phyloP scores from a whole-genome alignment of 1,140 invertebrate genomes.

The Tigriopus japonicus region DNA sequence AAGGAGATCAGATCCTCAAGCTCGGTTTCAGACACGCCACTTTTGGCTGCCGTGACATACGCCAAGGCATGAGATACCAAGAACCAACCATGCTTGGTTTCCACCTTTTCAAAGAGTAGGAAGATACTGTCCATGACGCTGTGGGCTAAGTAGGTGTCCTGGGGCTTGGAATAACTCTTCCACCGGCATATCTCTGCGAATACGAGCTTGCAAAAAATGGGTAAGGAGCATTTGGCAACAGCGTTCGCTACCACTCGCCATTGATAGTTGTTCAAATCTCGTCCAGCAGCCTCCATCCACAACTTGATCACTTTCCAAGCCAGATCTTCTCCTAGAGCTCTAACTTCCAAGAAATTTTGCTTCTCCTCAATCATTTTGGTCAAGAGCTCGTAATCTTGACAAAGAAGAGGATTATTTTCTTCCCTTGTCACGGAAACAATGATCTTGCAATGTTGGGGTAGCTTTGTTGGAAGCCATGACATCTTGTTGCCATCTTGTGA shows the following conservation, averaged over 20 bases:
- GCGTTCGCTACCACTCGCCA: slow-evolving; percentile 83
- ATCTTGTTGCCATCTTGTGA: slow-evolving; percentile 83
- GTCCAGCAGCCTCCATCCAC: slow-evolving; percentile 78
- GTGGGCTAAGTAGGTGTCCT: slow-evolving; percentile 72
- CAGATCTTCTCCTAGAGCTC: slow-evolving; percentile 70
- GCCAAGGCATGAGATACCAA: slow-evolving; percentile 81
- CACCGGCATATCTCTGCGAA: slow-evolving; percentile 90
- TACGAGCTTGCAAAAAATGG: slow-evolving; percentile 91
- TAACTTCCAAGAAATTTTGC: slow-evolving; percentile 82
- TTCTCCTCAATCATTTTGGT: slow-evolving; percentile 71
- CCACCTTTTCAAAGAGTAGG: slow-evolving; percentile 84
- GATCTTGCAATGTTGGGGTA: slow-evolving; percentile 80
- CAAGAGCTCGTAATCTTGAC: slow-evolving; percentile 62
- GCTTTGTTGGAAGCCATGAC: slow-evolving; percentile 78
- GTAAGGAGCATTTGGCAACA: slow-evolving; percentile 74
- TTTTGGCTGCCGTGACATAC: slow-evolving; percentile 82
- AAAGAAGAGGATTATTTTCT: slow-evolving; percentile 62
- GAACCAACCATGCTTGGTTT: slow-evolving; percentile 73
- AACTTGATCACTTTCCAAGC: slow-evolving; percentile 79
- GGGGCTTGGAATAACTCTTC: slow-evolving; percentile 85
- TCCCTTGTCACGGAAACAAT: slow-evolving; percentile 75
- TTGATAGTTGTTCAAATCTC: slow-evolving; percentile 76
- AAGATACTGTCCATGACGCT: slow-evolving; percentile 96
- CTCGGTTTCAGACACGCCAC: slow-evolving; percentile 78
- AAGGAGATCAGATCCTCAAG: slow-evolving; percentile 83